Conservation (phyloP, 2,797 vertebrate species). For the Champsocephalus gunnari region DNA sequence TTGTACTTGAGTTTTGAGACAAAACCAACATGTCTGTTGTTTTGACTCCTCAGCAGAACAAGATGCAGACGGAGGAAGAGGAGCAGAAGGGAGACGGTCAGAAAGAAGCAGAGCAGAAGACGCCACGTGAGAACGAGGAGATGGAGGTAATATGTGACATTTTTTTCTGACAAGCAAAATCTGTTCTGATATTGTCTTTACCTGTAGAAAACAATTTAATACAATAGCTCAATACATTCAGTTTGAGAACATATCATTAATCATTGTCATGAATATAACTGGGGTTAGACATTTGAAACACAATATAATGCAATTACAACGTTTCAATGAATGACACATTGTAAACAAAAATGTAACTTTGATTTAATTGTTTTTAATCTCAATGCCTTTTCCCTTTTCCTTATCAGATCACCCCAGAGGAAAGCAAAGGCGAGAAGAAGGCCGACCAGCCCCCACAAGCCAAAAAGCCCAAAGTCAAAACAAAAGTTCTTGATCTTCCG, state of each 20-base stretch:
- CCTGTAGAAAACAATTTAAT: neutral
- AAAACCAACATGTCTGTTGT: neutral
- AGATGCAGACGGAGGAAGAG: slow-evolving; percentile 97
- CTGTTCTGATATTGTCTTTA: neutral
- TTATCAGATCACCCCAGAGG: slow-evolving; percentile 79
- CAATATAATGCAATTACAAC: neutral
- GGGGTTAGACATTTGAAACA: neutral
- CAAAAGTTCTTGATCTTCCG: slow-evolving; percentile 94
- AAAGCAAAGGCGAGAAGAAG: slow-evolving; percentile 93
- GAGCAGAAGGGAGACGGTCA: slow-evolving; percentile 83
- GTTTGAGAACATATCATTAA: neutral
- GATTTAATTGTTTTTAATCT: neutral
- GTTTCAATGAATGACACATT: neutral
- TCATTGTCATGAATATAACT: neutral
- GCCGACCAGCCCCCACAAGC: slow-evolving; percentile 95
- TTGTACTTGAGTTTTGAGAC: neutral
- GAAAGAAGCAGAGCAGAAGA: slow-evolving; percentile 88
- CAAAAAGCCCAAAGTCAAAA: slow-evolving; percentile 99
- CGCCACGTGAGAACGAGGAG: slow-evolving; percentile 91
- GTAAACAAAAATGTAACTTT: neutral
- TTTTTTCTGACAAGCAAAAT: neutral
- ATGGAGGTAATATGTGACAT: slow-evolving; percentile 89
- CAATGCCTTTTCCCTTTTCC: neutral
- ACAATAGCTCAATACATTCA: neutral
- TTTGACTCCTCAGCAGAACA: slow-evolving; percentile 75